Base-by-base conservation (phyloP, 1,140 invertebrate genomes). In the Microplitis demolitor region DNA sequence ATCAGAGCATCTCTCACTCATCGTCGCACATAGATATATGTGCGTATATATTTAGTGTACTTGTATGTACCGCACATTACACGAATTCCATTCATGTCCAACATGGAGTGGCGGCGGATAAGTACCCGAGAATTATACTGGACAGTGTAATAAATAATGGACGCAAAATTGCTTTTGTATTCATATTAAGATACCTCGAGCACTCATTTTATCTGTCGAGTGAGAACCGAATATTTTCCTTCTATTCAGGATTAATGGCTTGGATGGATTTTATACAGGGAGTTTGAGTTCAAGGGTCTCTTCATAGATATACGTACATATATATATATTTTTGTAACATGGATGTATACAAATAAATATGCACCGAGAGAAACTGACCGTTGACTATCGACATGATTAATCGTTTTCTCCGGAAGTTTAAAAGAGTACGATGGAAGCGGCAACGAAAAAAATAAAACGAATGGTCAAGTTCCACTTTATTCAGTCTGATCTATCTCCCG, bases 161-260 rank as follows among this genome's bases (percentile, higher is more conserved):
- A 75, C 77, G 77, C 77, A 77, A 78, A 85, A 83, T 82, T 76
- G 80, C 82, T 85, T 86, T 86, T 84, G 80, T 85, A 87, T 87
- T 86, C 85, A 85, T 85, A 86, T 85, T 86, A 85, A 86, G 81
- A 80, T 66, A 64, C 39, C 64, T 68, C 73, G 61, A 34, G 71
- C 71, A 77, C 75, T 85, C 83, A 79, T 84, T 86, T 82, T 82
- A 75, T 73, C 62, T 77, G 77, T 77, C 72, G 77, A 78, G 51
- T 79, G 54, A 66, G 39, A 71, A 62, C 70, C 70, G 84, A 86
- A 87, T 87, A 85, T 86, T 87, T 87, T 86, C 78, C 79, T 86
- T 83, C 83, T 82, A 86, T 87, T 87, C 83, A 84, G 84, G 81
- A 87, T 87, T 87, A 87, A 87, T 87, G 85, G 85, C 82, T 86